phyloP scores from a whole-genome alignment of 1,140 invertebrate genomes.

The Cardiocondyla obscurior region DNA sequence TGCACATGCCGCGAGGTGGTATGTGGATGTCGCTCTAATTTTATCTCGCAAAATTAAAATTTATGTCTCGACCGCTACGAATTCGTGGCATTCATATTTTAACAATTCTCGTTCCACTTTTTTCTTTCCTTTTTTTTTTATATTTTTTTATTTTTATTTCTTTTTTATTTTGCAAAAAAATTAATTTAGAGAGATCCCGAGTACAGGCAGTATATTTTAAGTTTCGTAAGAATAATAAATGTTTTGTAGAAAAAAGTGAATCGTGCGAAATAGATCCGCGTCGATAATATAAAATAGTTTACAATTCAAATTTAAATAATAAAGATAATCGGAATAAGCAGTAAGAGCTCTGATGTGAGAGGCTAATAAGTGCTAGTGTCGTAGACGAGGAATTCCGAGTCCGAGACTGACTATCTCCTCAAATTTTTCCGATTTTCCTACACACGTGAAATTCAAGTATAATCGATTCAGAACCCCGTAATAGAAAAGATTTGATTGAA shows the following conservation, averaged over 20 bases:
- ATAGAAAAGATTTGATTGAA: slow-evolving; percentile 7
- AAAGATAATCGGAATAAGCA: no score
- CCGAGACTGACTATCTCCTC: neutral
- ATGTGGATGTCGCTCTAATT: neutral
- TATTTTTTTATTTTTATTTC: no score
- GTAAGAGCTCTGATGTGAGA: no score
- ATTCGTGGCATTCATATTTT: neutral
- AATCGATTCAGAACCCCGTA: slow-evolving; percentile 11
- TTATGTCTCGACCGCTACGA: neutral
- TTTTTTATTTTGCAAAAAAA: neutral
- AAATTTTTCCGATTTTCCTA: slow-evolving; percentile 11
- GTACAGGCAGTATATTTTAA: neutral
- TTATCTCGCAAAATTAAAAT: neutral
- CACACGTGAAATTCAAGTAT: slow-evolving; percentile 23
- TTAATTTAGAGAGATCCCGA: neutral
- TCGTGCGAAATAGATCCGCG: no score
- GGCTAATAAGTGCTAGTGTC: no score
- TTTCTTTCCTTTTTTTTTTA: no score
- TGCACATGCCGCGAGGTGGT: neutral
- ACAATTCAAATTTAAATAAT: no score
- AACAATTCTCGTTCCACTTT: neutral
- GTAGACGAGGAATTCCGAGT: no score
- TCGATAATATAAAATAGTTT: no score
- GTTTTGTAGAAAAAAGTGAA: no score
- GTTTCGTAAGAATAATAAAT: neutral